These are phyloP conservation scores for Gasteruption jaculator DNA, from an alignment of 2,888 invertebrate species.

Conservation along the genomic window DNA sequence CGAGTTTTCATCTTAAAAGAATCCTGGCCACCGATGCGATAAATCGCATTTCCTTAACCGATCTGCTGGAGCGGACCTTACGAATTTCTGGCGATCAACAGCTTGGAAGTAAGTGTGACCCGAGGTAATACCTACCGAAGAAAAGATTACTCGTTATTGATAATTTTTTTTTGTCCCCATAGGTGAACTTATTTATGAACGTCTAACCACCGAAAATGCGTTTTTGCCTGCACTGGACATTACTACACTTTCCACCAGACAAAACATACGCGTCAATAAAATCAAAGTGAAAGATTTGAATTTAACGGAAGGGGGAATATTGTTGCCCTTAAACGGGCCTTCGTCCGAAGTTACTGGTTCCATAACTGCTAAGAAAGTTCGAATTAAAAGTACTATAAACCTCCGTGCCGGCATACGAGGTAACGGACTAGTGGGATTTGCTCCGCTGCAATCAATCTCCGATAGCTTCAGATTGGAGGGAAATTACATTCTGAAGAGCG, in stretches of 20 bases:
- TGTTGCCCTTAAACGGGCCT: slow-evolving; percentile 33
- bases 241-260: slow-evolving; percentile 22
- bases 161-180: slow-evolving; percentile 8
- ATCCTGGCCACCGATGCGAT: slow-evolving; percentile 52
- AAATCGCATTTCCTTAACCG: slow-evolving; percentile 52
- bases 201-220: slow-evolving; percentile 21
- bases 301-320: slow-evolving; percentile 25
- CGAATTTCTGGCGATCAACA: slow-evolving; percentile 54
- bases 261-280: slow-evolving; percentile 18
- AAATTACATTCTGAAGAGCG: slow-evolving; percentile 50
- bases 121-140: no score
- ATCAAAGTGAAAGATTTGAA: slow-evolving; percentile 27
- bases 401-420: slow-evolving; percentile 53
- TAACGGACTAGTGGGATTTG: slow-evolving; percentile 46
- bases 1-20: slow-evolving; percentile 47
- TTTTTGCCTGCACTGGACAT: slow-evolving; percentile 24
- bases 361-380: slow-evolving; percentile 25
- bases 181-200: slow-evolving; percentile 27
- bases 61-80: slow-evolving; percentile 52
- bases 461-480: slow-evolving; percentile 50
- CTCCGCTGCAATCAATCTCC: slow-evolving; percentile 51
- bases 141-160: not conserved
- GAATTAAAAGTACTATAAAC: slow-evolving; percentile 47
- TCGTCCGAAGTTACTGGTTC: slow-evolving; percentile 25
- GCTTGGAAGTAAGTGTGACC: slow-evolving; percentile 47